Percentiles rank a stretch among this genome's conserved stretches.
Conservation (phyloP, 2,113 vertebrate genomes). For the Neopipo cinnamomea region DNA sequence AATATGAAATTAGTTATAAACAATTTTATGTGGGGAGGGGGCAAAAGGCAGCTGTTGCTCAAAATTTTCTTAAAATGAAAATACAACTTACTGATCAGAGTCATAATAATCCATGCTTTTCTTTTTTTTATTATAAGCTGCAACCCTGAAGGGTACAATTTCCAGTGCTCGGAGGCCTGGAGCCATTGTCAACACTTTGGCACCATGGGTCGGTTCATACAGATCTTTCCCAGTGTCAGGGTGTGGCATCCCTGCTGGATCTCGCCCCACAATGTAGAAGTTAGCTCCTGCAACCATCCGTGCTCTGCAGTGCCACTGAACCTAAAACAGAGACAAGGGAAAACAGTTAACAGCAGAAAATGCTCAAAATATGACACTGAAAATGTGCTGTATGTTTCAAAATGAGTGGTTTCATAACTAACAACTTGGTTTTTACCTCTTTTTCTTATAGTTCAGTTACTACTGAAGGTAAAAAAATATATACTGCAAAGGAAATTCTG, state of each 20-base stretch:
- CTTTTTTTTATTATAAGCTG: constrained; percentile 95
- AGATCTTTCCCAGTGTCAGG: constrained; percentile 93
- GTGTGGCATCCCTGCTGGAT: constrained; percentile 97
- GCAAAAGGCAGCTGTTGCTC: neutral
- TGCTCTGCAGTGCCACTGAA: constrained; percentile 97
- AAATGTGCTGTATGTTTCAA: neutral
- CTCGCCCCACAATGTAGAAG: constrained; percentile 97
- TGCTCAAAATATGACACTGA: neutral
- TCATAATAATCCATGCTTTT: constrained; percentile 96
- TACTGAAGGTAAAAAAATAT: neutral
- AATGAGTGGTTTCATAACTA: neutral
- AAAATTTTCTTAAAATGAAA: neutral
- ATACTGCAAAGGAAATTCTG: neutral
- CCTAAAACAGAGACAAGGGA: constrained; percentile 71
- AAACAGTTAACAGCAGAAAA: neutral
- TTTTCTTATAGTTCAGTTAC: neutral
- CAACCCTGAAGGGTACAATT: constrained; percentile 96
- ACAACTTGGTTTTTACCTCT: neutral
- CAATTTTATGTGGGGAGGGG: fast-evolving
- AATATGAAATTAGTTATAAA: neutral
- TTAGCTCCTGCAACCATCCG: constrained; percentile 98
- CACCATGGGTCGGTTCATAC: constrained; percentile 93
- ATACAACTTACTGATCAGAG: constrained; percentile 85
- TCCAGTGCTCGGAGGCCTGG: constrained; percentile 94
- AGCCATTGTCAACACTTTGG: constrained; percentile 98